phyloP scores from a whole-genome alignment of 2,888 invertebrate genomes.

The Sacculina carcini region DNA sequence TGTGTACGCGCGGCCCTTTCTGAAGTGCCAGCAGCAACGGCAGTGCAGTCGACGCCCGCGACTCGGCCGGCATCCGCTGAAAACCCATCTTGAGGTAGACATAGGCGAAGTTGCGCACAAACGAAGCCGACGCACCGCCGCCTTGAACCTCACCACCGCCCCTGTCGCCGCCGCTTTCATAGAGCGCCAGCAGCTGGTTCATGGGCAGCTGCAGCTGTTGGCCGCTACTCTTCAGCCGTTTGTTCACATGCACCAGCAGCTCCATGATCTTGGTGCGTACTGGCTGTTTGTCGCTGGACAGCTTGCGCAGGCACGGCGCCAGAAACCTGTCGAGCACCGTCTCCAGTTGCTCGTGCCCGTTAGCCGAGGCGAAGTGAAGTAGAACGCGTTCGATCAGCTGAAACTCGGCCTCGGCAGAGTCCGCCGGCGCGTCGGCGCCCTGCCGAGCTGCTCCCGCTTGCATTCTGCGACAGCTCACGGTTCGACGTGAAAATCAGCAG shows the following conservation, averaged over 20 bases:
- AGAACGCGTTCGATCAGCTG: no score
- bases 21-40: neutral
- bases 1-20: neutral
- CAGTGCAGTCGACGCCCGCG: neutral
- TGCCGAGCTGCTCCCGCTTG: no score
- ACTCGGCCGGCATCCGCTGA: neutral
- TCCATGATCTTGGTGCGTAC: slow-evolving; percentile 96
- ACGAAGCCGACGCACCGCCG: neutral
- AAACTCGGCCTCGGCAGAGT: no score
- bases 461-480: no score
- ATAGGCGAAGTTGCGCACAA: neutral
- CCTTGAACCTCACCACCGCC: slow-evolving; percentile 48
- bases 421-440: no score
- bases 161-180: slow-evolving; percentile 44
- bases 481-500: no score
- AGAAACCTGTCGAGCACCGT: slow-evolving; percentile 52
- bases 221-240: slow-evolving; percentile 64
- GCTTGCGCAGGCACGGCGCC: slow-evolving; percentile 63
- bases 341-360: slow-evolving; percentile 66
- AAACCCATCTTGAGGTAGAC: neutral
- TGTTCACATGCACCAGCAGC: slow-evolving; percentile 66
- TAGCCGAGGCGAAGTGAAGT: no score
- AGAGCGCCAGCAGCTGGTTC: slow-evolving; percentile 49
- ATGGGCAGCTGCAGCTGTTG: slow-evolving; percentile 61
- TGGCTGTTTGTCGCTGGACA: slow-evolving; percentile 49